Percentiles rank a stretch among this genome's conserved stretches.
These are phyloP conservation scores for Bombyx huttoni DNA, from an alignment of 2,888 invertebrate genomes.

Conservation along the genomic window DNA sequence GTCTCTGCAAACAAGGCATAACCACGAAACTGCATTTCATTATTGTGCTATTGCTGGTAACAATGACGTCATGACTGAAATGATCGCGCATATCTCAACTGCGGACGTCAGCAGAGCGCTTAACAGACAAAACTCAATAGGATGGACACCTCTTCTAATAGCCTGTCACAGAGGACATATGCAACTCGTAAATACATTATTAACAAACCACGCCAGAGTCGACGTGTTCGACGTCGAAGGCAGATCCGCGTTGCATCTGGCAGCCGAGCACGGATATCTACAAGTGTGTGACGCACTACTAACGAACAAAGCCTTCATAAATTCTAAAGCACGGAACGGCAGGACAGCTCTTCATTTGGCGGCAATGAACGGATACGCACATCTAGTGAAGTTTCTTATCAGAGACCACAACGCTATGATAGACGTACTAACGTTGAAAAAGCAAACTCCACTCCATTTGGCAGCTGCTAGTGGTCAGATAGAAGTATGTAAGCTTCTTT, in stretches of 20 bases:
- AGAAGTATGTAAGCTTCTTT: constrained; percentile 91
- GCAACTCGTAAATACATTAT: constrained; percentile 90
- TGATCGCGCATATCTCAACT: constrained; percentile 91
- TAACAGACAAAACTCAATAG: constrained; percentile 93
- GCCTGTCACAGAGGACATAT: constrained; percentile 97
- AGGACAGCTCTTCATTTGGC: constrained; percentile 97
- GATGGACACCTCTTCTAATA: constrained; percentile 97
- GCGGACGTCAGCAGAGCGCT: constrained; percentile 94
- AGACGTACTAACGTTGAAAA: constrained; percentile 94
- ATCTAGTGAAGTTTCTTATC: constrained; percentile 91
- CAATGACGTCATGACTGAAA: constrained; percentile 94
- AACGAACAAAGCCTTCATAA: constrained; percentile 97
- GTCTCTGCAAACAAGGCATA: constrained; percentile 85
- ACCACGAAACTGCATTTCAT: constrained; percentile 95
- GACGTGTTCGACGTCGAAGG: constrained; percentile 99
- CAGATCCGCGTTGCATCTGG: constrained; percentile 94
- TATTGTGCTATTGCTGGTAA: constrained; percentile 96
- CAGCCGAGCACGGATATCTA: constrained; percentile 94
- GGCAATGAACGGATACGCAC: constrained; percentile 95
- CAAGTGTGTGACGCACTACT: constrained; percentile 91
- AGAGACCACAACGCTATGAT: constrained; percentile 96
- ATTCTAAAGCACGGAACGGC: constrained; percentile 97
- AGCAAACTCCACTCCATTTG: constrained; percentile 97
- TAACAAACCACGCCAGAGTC: constrained; percentile 96
- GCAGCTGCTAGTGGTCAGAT: constrained; percentile 97